Evolutionary conservation across 2,113 vertebrate genomes (phyloP).

Genomic region (Marmota flaviventris): DNA sequence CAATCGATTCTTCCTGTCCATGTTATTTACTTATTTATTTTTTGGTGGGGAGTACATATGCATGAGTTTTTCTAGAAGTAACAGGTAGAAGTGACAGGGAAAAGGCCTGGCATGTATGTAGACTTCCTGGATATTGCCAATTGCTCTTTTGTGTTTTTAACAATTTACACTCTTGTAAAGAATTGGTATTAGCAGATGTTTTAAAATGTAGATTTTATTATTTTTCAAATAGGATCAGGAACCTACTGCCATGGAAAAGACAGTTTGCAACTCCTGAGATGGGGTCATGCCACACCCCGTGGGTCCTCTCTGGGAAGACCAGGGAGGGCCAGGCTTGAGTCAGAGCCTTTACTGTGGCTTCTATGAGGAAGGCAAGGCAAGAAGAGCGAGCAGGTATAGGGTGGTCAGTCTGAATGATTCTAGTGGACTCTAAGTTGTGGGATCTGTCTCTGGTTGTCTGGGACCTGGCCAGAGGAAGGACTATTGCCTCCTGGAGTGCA

Average conservation of each 20-base stretch:
- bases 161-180: background rate
- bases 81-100: background rate
- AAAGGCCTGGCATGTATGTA: background rate
- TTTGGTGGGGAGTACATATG: background rate
- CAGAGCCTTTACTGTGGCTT: background rate
- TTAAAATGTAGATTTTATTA: background rate
- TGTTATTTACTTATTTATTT: too few species aligned
- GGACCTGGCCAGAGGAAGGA: too few species aligned
- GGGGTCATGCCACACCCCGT: background rate
- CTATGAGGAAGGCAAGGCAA: background rate
- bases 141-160: background rate
- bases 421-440: too few species aligned
- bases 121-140: background rate
- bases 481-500: background rate
- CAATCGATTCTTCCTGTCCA: background rate
- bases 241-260: background rate
- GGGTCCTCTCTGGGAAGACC: background rate
- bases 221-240: background rate
- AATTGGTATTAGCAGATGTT: background rate
- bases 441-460: background rate
- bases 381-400: too few species aligned
- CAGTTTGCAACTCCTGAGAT: background rate
- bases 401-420: background rate
- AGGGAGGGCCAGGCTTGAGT: too few species aligned
- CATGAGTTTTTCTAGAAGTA: background rate